Evolutionary conservation across 1,140 invertebrate species (phyloP), one percentile per base, ranked within the genome.

Genomic region (Thalassaphorura encarpata): DNA sequence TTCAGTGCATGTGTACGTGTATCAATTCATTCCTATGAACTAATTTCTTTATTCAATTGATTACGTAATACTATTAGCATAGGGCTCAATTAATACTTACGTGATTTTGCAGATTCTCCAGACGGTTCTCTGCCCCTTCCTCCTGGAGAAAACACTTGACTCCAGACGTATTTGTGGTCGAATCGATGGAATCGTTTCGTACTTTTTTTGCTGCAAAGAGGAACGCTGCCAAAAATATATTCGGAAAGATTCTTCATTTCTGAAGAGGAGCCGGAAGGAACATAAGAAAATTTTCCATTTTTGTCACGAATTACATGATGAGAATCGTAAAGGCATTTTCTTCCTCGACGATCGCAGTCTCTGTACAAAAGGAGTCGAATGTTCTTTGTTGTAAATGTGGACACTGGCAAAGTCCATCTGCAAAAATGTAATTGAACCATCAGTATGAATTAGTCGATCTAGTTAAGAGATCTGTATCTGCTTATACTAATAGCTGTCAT

Each of bases 151-250:
- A 55, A 55, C 4, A 55, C 46, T 48, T 48, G 46, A 55, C 59
- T 56, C 48, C 43, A 56, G 19, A 56, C 50, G 40, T 39, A 46
- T 43, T 52, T 21, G 3, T 46, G 27, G 43, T 57, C 31, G 18
- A 11, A 57, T 24, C 36, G 13, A 43, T 57, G 56, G 52, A 57
- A 61, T 41, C 60, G 16, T 28, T 58, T 61, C 1, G 54, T 57
- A 19, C 43, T 45, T 19, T 23, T 49, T 19, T 51, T 45, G 40
- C 50, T 49, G 3, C 29, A 33, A 8, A 63, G 43, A n/a, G 58
- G 62, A 18, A 63, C 62, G 41, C 58, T 58, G 11, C 62, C 61
- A 43, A 63, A 63, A 33, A 63, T 60, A 51, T 54, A 57, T 47
- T 63, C 62, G 8, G 58, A 57, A 13, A 63, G 41, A 42, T 63